Evolutionary conservation across 2,113 vertebrate species (phyloP).

Genomic region (Neolamprologus cancellatus): DNA sequence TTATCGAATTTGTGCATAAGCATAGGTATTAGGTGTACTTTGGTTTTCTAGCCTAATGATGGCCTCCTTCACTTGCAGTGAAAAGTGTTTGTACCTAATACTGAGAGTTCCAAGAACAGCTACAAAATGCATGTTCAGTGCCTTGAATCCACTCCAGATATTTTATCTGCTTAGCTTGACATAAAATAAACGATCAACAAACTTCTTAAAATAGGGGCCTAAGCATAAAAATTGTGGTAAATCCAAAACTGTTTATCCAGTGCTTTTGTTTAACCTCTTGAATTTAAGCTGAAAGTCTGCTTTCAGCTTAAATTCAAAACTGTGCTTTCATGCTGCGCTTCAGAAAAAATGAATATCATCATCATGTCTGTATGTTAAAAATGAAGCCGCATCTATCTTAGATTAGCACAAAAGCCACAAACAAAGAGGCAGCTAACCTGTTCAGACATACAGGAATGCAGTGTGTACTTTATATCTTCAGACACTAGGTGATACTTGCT

Average conservation of each 20-base stretch:
- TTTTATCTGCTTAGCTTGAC: neutral
- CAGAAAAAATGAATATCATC: neutral
- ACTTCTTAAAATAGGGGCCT: neutral
- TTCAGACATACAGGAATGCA: neutral
- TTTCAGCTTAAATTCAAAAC: neutral
- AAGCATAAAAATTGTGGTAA: neutral
- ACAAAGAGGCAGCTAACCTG: neutral
- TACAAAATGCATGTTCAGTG: neutral
- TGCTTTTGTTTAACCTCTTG: neutral
- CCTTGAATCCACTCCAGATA: neutral
- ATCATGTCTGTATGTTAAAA: neutral
- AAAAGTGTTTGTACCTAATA: neutral
- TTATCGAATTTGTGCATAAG: neutral
- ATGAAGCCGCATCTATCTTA: neutral
- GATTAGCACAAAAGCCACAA: neutral
- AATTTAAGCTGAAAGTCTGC: neutral
- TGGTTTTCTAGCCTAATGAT: neutral
- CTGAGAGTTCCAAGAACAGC: neutral
- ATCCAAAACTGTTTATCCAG: neutral
- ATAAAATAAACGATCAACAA: neutral
- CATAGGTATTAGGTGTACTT: neutral
- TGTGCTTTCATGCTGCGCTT: neutral
- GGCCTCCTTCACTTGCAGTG: neutral
- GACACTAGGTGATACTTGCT: neutral
- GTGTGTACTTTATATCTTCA: neutral